Base-by-base conservation (phyloP, 2,797 vertebrate genomes). In the Gymnothorax javanicus region DNA sequence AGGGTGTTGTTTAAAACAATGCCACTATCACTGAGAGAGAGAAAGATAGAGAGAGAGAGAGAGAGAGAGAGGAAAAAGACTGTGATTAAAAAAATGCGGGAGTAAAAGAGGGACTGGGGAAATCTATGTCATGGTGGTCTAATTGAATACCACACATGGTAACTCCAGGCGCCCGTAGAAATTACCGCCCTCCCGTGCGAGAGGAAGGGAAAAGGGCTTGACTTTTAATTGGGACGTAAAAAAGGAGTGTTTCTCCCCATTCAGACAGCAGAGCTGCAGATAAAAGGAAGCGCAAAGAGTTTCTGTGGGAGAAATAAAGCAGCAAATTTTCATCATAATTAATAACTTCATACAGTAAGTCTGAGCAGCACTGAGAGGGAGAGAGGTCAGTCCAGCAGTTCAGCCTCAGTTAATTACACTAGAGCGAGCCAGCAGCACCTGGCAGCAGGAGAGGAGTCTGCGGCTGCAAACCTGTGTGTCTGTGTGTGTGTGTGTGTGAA, bases 301-400 rank as follows among this genome's bases (percentile, higher is more conserved):
- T 85, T 73, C 50, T 62, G 20, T 20, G 5, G 82, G 57, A 71
- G 57, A 59, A 33, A 56, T 71, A 54, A 54, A 84, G 20, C 58
- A 20, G 23, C 20, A 33, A 1, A 73, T 73, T 87, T 25, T 33
- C 84, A 87, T 87, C 57, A 23, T 67, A 84, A 84, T 84, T 33
- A 81, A 82, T 23, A 60, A 64, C 60, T 79, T 64, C 59, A 54
- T n/a, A 57, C 1, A 20, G 25, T 43, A 56, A 79, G 57, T 79
- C 25, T 64, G 69, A 73, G 86, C 67, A 5, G 83, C 67, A 6
- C 20, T 58, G 25, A 20, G 9, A 56, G 69, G 57, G 83, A 33
- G 33, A 57, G 17, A 58, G 58, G 86, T 84, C 84, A 85, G 8
- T n/a, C 33, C 20, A 23, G 52, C 57, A 64, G 59, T 50, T 87